Evolutionary conservation across 2,113 vertebrate genomes (phyloP).

Genomic region (Xiphophorus maculatus): DNA sequence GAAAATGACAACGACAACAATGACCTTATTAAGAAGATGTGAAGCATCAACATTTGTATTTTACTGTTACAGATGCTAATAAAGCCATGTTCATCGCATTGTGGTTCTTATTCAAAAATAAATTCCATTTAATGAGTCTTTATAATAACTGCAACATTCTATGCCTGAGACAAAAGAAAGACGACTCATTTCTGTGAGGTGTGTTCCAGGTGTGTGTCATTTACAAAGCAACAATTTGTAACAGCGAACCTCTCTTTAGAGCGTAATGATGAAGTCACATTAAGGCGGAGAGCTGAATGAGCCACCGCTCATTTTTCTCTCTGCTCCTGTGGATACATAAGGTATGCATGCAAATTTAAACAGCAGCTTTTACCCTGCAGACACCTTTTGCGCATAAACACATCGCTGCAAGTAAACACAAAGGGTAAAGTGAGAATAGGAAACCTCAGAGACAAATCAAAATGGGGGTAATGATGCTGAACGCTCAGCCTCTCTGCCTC

Average conservation of each 20-base stretch:
- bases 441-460: slow-evolving; percentile 46
- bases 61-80: slow-evolving; percentile 22
- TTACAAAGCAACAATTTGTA: neutral
- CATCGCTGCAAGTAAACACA: slow-evolving; percentile 42
- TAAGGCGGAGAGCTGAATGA: neutral
- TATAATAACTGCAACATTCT: slow-evolving; percentile 17
- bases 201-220: neutral
- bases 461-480: slow-evolving; percentile 55
- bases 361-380: slow-evolving; percentile 34
- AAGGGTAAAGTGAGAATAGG: slow-evolving; percentile 32
- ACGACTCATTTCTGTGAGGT: slow-evolving; percentile 1
- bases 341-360: slow-evolving; percentile 42
- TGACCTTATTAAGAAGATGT: slow-evolving; percentile 36
- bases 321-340: slow-evolving; percentile 43
- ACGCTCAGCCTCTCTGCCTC: slow-evolving; percentile 21
- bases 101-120: slow-evolving; percentile 5
- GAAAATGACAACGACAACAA: slow-evolving; percentile 37
- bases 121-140: slow-evolving; percentile 31
- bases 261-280: slow-evolving; percentile 27
- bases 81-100: slow-evolving; percentile 9
- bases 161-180: slow-evolving; percentile 12
- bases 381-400: slow-evolving; percentile 40
- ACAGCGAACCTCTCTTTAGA: slow-evolving; percentile 2
- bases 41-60: slow-evolving; percentile 29
- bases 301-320: neutral